Percentiles rank a stretch among this genome's conserved stretches.
These are phyloP conservation scores for Amblyjoppa fuscipennis DNA, from an alignment of 2,888 invertebrate species.

Conservation along the genomic window DNA sequence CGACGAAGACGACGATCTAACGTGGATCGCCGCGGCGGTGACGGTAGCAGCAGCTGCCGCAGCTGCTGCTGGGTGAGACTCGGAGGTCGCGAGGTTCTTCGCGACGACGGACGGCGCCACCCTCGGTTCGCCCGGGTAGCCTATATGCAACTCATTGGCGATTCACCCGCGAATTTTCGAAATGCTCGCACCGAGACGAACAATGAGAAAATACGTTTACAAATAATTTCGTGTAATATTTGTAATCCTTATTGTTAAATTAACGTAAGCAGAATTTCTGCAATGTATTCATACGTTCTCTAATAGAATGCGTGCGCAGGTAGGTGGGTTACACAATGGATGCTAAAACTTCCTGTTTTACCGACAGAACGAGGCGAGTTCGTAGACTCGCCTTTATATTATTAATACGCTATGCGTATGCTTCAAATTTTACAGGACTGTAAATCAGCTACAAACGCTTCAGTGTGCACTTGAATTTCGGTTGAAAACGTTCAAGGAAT, in stretches of 20 bases:
- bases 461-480: too few relatives aligned
- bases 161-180: slow-evolving; percentile 58
- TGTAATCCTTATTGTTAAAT: background rate
- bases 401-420: too few relatives aligned
- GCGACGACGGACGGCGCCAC: slow-evolving; percentile 60
- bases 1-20: slow-evolving; percentile 34
- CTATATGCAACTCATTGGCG: background rate
- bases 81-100: slow-evolving; percentile 24
- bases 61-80: slow-evolving; percentile 28
- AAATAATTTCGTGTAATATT: background rate
- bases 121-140: slow-evolving; percentile 43
- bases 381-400: too few relatives aligned
- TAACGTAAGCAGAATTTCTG: background rate
- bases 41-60: slow-evolving; percentile 10
- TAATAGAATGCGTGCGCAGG: background rate
- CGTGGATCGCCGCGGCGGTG: slow-evolving; percentile 8
- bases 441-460: too few relatives aligned
- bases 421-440: too few relatives aligned
- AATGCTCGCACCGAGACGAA: background rate
- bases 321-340: background rate
- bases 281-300: background rate
- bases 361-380: too few relatives aligned
- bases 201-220: background rate
- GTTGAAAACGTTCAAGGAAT: too few relatives aligned
- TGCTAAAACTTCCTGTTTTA: too few relatives aligned